Evolutionary conservation across 1,140 invertebrate species (phyloP), one percentile per base, ranked within the genome.

Genomic region (Pseudomyrmex concolor): DNA sequence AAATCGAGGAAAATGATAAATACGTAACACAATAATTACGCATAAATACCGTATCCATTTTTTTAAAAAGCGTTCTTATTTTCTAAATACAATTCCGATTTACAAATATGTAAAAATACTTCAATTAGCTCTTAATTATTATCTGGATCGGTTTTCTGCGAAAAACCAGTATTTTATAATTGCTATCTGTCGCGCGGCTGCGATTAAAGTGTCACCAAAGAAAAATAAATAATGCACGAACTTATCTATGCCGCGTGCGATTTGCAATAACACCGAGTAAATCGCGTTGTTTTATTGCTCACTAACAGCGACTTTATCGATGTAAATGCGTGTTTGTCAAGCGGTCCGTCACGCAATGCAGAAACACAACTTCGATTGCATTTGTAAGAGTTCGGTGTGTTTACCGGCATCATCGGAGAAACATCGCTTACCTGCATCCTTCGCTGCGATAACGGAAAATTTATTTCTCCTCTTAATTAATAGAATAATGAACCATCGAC

Each of bases 281-380:
- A 54, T 76, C 60, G 13, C 10, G 22, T 76, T 62, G 22, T 62
- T 76, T 76, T 76, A 76, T 43, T 34, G 25, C n/a, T 2, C 7
- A 7, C 45, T 17, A 45, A 63, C 57, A 62, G 43, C 48, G 22
- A 43, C 51, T 13, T 12, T 76, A 63, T 60, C 43, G 15, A 54
- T 17, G 25, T 43, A 64, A 63, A 73, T 62, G 57, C 13, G 50
- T 2, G 17, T 59, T 72, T 3, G 17, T 2, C 34, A 45, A 48
- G 17, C 17, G 2, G 22, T n/a, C 9, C 51, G n/a, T 34, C 59
- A 63, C 54, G 45, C 22, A 12, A 63, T n/a, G 25, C 13, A 54
- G 25, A 34, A 54, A 54, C 60, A 13, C 15, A 9, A 15, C 22
- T 60, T 25, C 54, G 48, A 22, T 19, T 62, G 48, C 9, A 5